phyloP scores from a whole-genome alignment of 2,888 invertebrate genomes.

The Spodoptera littoralis region DNA sequence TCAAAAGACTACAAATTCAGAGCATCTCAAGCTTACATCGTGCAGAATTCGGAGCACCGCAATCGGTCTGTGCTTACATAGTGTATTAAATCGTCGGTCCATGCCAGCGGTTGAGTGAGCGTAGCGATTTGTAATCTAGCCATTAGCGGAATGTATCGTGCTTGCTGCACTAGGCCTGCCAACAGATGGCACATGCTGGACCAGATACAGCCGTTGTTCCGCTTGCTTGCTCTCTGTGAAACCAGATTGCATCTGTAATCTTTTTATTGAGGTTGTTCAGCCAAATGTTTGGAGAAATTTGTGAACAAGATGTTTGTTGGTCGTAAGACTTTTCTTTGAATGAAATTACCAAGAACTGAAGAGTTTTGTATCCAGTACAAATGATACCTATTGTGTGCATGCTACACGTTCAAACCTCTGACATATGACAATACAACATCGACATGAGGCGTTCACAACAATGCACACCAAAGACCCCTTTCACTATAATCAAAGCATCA shows the following conservation, averaged over 20 bases:
- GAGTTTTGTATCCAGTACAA: too few species aligned
- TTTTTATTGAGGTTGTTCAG: slow-evolving; percentile 34
- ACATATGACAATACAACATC: slow-evolving; percentile 16
- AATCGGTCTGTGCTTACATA: slow-evolving; percentile 37
- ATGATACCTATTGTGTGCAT: background rate
- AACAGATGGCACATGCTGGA: slow-evolving; percentile 71
- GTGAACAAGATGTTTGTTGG: slow-evolving; percentile 3
- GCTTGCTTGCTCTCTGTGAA: slow-evolving; percentile 22
- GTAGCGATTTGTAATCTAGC: slow-evolving; percentile 78
- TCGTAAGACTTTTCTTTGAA: background rate
- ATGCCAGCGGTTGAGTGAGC: slow-evolving; percentile 63
- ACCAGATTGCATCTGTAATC: slow-evolving; percentile 40
- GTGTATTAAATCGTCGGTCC: slow-evolving; percentile 55
- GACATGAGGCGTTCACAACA: slow-evolving; percentile 15
- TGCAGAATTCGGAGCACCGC: slow-evolving; percentile 2
- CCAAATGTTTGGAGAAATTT: slow-evolving; percentile 24
- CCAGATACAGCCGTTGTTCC: slow-evolving; percentile 35
- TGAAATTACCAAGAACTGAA: background rate
- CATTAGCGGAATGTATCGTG: slow-evolving; percentile 75
- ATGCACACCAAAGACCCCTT: slow-evolving; percentile 16
- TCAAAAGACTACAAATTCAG: background rate
- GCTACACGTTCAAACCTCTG: slow-evolving; percentile 2
- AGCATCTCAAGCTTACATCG: slow-evolving; percentile 4
- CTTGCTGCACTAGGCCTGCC: slow-evolving; percentile 67
- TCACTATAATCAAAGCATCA: slow-evolving; percentile 47